Evolutionary conservation across 2,113 vertebrate genomes (phyloP).

Genomic region (Cephalopterus ornatus): DNA sequence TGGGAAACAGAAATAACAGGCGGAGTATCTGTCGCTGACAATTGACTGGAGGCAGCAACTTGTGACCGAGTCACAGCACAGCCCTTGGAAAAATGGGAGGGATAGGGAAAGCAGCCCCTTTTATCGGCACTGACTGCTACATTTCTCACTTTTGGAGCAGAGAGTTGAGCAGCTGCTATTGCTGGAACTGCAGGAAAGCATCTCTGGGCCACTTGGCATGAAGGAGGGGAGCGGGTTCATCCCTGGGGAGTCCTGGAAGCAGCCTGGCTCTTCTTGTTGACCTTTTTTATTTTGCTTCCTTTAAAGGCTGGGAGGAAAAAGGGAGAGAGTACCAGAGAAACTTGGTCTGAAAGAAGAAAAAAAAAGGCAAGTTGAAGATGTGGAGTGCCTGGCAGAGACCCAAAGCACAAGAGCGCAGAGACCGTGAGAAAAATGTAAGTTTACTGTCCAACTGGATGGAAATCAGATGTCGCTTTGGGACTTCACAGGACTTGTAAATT

Average conservation of each 20-base stretch:
- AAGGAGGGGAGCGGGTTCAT: neutral
- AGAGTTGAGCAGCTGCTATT: neutral
- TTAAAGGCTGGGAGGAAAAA: slow-evolving; percentile 5
- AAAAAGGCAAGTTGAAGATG: neutral
- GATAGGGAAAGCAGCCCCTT: neutral
- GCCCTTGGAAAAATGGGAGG: neutral
- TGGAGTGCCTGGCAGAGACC: slow-evolving; percentile 48
- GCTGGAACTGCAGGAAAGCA: neutral
- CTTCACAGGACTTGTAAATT: slow-evolving; percentile 1
- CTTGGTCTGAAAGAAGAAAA: neutral
- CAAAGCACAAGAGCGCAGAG: slow-evolving; percentile 58
- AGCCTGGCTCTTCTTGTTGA: neutral
- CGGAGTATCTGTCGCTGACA: neutral
- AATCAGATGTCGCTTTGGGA: neutral
- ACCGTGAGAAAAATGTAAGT: slow-evolving; percentile 66
- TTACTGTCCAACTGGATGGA: slow-evolving; percentile 25
- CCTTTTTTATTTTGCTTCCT: neutral
- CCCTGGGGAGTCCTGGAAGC: neutral
- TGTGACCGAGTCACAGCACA: accelerated
- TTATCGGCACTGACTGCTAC: neutral
- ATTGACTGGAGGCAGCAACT: accelerated
- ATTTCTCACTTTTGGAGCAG: neutral
- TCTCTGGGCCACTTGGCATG: neutral
- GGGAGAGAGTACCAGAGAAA: neutral
- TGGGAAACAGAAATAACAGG: neutral